phyloP scores from a whole-genome alignment of 1,140 invertebrate species.

The Triops cancriformis region DNA sequence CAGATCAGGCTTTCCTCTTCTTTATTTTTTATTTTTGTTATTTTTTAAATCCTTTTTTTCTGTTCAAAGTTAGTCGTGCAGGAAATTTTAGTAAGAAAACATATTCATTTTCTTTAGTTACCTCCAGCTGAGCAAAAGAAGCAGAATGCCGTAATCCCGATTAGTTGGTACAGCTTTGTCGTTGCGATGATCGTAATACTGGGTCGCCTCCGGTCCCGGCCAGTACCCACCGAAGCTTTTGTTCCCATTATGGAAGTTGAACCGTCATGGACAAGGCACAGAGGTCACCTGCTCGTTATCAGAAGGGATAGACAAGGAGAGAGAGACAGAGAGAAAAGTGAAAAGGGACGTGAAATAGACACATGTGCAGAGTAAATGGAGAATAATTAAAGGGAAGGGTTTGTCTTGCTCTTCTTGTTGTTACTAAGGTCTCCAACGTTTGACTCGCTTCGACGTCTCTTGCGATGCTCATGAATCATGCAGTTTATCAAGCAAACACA shows the following conservation, averaged over 20 bases:
- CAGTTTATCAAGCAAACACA: slow-evolving; percentile 14
- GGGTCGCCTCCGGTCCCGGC: background rate
- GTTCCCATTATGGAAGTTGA: background rate
- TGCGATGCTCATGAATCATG: background rate
- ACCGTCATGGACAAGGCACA: background rate
- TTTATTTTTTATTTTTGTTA: background rate
- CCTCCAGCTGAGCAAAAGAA: background rate
- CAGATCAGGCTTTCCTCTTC: background rate
- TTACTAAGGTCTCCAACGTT: background rate
- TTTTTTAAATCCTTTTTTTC: background rate
- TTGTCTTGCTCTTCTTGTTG: background rate
- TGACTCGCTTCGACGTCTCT: background rate
- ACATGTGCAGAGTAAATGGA: background rate
- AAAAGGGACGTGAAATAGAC: background rate
- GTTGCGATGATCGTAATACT: background rate
- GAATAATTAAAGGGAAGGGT: background rate
- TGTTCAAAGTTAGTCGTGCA: too few relatives aligned
- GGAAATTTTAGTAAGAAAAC: too few relatives aligned
- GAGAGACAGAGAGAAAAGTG: background rate
- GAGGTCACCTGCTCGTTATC: background rate
- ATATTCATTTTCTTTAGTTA: background rate
- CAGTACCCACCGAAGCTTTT: background rate
- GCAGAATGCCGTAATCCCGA: background rate
- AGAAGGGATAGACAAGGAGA: too few relatives aligned
- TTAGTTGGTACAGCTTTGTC: background rate